phyloP scores from a whole-genome alignment of 2,113 vertebrate species.

The Pitta sordida region DNA sequence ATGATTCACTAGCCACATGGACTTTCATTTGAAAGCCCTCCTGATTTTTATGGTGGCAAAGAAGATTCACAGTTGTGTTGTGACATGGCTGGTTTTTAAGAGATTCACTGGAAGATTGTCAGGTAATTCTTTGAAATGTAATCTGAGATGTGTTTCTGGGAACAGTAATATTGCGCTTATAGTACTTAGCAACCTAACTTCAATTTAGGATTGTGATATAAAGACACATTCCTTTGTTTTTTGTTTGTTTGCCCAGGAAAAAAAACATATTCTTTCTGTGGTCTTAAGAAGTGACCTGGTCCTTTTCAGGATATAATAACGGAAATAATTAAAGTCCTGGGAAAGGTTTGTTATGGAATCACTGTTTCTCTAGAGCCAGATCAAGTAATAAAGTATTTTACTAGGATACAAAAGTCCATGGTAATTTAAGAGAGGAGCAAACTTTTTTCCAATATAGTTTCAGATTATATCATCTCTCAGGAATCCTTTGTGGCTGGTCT shows the following conservation, averaged over 20 bases:
- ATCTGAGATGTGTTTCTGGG: not conserved
- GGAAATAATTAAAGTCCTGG: conserved; percentile 60
- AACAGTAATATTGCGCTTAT: not conserved
- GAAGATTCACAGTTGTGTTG: not conserved
- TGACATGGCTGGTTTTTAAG: not conserved
- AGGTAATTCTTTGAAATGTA: conserved; percentile 12
- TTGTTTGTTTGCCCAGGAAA: conserved; percentile 22
- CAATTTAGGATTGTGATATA: not conserved
- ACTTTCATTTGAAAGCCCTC: not conserved
- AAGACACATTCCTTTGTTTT: conserved; percentile 19
- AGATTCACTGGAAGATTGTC: not conserved
- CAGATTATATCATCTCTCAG: conserved; percentile 65
- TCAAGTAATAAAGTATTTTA: conserved; percentile 67
- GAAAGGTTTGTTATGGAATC: conserved; percentile 63
- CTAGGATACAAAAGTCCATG: conserved; percentile 54
- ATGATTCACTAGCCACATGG: not conserved
- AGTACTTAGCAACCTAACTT: not conserved
- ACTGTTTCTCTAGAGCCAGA: conserved; percentile 62
- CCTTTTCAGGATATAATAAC: conserved; percentile 56
- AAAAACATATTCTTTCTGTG: not conserved
- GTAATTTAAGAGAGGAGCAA: conserved; percentile 65
- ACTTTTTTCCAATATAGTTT: conserved; percentile 61
- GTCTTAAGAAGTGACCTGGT: conserved; percentile 49
- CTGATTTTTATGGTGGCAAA: not conserved
- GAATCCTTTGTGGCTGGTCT: conserved; percentile 64